Base-by-base conservation (phyloP, 2,888 invertebrate genomes). In the Cryptus armator region DNA sequence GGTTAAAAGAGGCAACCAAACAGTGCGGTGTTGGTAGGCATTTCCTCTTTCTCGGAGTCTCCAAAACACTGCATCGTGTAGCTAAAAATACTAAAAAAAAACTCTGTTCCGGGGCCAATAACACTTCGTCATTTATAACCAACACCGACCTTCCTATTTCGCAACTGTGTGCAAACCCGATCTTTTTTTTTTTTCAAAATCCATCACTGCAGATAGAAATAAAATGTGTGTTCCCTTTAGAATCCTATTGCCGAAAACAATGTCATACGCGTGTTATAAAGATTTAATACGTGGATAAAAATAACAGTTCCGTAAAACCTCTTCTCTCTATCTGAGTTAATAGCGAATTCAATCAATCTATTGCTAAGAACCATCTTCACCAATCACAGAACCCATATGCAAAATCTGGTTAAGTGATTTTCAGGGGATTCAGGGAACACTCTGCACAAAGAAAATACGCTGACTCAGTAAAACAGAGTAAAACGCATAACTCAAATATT, bases 71-170 rank as follows among this genome's bases (percentile, higher is more conserved):
- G 24, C 59, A 29, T 29, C 14, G 59, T 62, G 32, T 7, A 32
- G n/a, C 59, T 62, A 62, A 29, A 32, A 62, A 62, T 62, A 64
- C 19, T 12, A 19, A 64, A 76, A 37, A 37, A 37, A 37, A 24
- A 32, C 66, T 43, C 5, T 46, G 7, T 62, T 29, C 7, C 19
- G 16, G 66, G 12, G 32, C 43, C 37, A 37, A 43, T 32, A 32
- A 32, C 12, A 48, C 37, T 75, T 48, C 37, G 48, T 64, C 62
- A 48, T 74, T 75, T 75, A 75, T 74, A 62, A 74, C 74, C 75
- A 29, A 75, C 64, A 64, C 16, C 75, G 75, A 75, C 37, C 75
- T 64, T 75, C 64, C 48, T 64, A 19, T 32, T 62, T 19, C 74
- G 64, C 74, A 75, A 75, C 48, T 64, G 46, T 64, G 19, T 32